Evolutionary conservation across 2,888 invertebrate species (phyloP).

Genomic region (Petrolisthes cinctipes): DNA sequence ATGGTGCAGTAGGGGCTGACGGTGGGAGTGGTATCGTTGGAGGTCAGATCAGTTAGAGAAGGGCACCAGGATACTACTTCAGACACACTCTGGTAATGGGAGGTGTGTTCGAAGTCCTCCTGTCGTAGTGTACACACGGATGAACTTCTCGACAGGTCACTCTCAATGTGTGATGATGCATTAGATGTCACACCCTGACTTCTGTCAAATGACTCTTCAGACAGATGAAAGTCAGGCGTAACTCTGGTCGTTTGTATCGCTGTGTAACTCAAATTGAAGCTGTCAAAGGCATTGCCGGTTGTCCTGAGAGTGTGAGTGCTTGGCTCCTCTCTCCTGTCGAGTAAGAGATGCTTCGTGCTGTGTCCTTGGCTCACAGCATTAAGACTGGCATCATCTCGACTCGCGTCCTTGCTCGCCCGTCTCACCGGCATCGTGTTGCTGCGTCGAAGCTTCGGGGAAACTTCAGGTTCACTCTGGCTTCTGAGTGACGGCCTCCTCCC

Average conservation of each 20-base stretch:
- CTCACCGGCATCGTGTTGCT: slow-evolving; percentile 10
- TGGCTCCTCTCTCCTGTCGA: background rate
- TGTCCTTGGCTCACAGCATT: background rate
- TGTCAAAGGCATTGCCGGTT: background rate
- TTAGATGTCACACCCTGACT: background rate
- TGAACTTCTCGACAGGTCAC: slow-evolving; percentile 16
- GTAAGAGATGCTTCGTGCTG: background rate
- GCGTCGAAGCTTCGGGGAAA: background rate
- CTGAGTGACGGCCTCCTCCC: slow-evolving; percentile 7
- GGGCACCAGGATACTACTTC: slow-evolving; percentile 26
- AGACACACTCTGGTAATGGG: slow-evolving; percentile 46
- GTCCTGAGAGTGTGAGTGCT: background rate
- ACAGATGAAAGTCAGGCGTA: background rate
- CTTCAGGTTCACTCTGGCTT: background rate
- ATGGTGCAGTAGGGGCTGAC: slow-evolving; percentile 37
- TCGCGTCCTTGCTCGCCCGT: background rate
- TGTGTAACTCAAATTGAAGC: background rate
- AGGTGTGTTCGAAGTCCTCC: slow-evolving; percentile 6
- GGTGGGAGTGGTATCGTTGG: slow-evolving; percentile 35
- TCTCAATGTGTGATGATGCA: background rate
- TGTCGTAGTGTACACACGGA: slow-evolving; percentile 38
- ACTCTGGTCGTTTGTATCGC: background rate
- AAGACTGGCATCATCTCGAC: background rate
- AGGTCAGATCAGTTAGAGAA: slow-evolving; percentile 38
- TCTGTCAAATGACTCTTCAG: background rate